phyloP scores from a whole-genome alignment of 2,113 vertebrate species.

The Chionomys nivalis region DNA sequence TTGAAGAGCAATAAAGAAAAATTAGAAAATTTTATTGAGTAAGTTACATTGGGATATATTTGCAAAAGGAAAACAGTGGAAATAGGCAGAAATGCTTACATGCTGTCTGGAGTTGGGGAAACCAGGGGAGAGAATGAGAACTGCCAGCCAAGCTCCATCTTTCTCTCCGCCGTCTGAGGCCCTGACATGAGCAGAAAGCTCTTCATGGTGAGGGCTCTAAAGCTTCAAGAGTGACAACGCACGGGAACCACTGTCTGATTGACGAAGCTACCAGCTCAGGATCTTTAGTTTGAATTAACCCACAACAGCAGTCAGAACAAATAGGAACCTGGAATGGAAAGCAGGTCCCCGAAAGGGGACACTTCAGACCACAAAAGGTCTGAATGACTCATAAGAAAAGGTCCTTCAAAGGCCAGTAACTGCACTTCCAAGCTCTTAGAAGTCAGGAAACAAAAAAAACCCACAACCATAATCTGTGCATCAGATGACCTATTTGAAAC shows the following conservation, averaged over 20 bases:
- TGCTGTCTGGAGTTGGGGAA: not conserved
- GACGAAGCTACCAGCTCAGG: not conserved
- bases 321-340: constrained; percentile 19
- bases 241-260: not conserved
- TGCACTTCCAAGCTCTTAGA: not conserved
- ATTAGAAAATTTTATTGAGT: constrained; percentile 13
- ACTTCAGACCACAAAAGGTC: not conserved
- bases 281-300: not conserved
- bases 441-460: constrained; percentile 32
- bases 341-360: not conserved
- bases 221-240: not conserved
- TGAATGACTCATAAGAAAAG: not conserved
- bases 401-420: constrained; percentile 10
- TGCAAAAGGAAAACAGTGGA: not conserved
- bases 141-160: not conserved
- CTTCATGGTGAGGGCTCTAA: not conserved
- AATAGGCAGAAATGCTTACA: not conserved
- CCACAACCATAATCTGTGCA: not conserved
- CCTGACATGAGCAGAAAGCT: not conserved
- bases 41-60: not conserved
- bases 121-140: not conserved
- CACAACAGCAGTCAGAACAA: not conserved
- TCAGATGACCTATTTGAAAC: constrained; percentile 10
- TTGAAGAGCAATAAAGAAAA: constrained; percentile 30
- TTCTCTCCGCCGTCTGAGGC: not conserved